Base-by-base conservation (phyloP, 2,113 vertebrate species). In the Sinosuthora webbiana region DNA sequence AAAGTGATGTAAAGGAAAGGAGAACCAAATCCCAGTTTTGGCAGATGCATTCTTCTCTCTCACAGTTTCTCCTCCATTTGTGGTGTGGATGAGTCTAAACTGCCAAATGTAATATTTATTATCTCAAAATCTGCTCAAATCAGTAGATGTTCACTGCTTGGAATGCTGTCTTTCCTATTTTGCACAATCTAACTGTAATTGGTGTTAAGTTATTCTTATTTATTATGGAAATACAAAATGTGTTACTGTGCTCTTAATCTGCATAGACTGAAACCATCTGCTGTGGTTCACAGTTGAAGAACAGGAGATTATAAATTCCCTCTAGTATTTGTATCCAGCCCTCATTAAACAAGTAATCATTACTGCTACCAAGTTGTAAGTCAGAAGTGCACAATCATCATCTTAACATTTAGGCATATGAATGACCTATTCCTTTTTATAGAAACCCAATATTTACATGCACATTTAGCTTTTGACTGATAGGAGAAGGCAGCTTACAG, bases 241-340 rank as follows among this genome's bases (percentile, higher is more conserved):
- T 95, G 75, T 88, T 93, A 94, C 78, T 95, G 93, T 91, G 79
- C 47, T 95, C 82, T 94, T 95, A 83, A 96, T 73, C 83, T 96
- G 74, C 89, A 60, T 75, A 90, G 87, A 93, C 89, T 80, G 81
- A 88, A 95, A 88, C 89, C 80, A 95, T 91, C 95, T 97, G 89
- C 74, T 80, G 35, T 59, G 84, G 65, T 94, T 96, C 91, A 88
- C 89, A 78, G 91, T 6, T 93, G 87, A 70, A 59, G 52, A 96
- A 84, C 41, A 91, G 57, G 35, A 81, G 79, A 77, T 89, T 44
- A 42, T 62, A 91, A 81, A 83, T 89, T 81, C 68, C 37, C 30
- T 86, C 59, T 71, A 57, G 83, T 87, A 92, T 82, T 84, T 65
- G 11, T 69, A 95, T 69, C 83, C 74, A 91, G 41, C 56, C 55